phyloP scores from a whole-genome alignment of 2,797 vertebrate genomes.

The Scleropages formosus region DNA sequence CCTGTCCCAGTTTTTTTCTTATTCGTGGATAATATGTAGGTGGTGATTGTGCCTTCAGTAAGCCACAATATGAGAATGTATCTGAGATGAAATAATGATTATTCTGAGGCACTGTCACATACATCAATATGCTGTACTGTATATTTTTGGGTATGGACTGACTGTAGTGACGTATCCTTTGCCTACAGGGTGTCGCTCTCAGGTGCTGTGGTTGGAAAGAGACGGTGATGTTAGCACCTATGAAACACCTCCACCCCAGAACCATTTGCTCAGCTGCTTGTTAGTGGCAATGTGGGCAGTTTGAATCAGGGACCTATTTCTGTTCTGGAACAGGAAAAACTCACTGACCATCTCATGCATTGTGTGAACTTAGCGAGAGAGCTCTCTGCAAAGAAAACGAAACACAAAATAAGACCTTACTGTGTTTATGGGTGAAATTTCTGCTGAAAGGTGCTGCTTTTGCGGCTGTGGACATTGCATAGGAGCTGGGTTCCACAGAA shows the following conservation, averaged over 20 bases:
- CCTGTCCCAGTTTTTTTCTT: no score
- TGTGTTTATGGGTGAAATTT: background rate
- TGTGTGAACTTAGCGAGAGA: conserved; percentile 1
- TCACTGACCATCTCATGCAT: conserved; percentile 3
- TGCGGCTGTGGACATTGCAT: background rate
- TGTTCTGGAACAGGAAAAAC: background rate
- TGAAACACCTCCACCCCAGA: background rate
- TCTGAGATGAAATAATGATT: no score
- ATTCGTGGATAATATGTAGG: no score
- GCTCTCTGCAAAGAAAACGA: background rate
- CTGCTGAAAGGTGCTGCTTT: background rate
- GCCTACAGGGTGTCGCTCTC: no score
- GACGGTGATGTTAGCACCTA: background rate
- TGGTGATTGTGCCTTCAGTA: no score
- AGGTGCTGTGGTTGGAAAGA: background rate
- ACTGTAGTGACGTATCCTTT: no score
- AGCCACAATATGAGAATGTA: no score
- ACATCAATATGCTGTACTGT: no score
- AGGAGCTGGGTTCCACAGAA: conserved; percentile 4
- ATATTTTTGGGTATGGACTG: no score
- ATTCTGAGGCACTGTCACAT: no score
- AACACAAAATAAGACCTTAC: background rate
- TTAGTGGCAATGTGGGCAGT: background rate
- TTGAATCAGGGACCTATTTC: background rate
- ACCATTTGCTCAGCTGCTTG: conserved; percentile 1